Evolutionary conservation across 2,113 vertebrate genomes (phyloP).

Genomic region (Eurystomus gularis): DNA sequence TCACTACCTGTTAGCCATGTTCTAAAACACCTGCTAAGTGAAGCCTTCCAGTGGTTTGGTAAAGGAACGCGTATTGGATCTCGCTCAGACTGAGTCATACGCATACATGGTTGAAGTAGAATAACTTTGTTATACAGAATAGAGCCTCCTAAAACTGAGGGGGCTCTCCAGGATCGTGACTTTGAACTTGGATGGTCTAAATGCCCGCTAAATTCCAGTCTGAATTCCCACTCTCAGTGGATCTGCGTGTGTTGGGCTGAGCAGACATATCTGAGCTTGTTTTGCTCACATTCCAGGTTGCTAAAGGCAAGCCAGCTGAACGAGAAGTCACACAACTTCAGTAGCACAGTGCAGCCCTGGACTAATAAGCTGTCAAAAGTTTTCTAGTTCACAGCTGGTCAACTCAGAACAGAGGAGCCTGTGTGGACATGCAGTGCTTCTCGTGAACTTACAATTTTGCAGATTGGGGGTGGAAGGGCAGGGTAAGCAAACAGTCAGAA

Average conservation of each 20-base stretch:
- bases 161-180: background rate
- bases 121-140: rapidly evolving
- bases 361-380: conserved; percentile 17
- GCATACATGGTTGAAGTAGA: background rate
- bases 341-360: background rate
- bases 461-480: background rate
- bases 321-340: background rate
- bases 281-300: background rate
- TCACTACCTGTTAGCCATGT: background rate
- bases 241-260: background rate
- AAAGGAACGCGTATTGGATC: background rate
- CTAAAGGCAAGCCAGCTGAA: background rate
- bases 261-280: conserved; percentile 7
- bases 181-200: background rate
- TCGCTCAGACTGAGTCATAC: background rate
- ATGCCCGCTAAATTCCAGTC: background rate
- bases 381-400: conserved; percentile 15
- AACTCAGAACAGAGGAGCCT: background rate
- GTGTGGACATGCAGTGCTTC: background rate
- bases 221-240: background rate
- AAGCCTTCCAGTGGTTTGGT: background rate
- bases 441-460: background rate
- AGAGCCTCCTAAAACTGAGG: background rate
- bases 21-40: background rate
- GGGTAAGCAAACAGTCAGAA: background rate